Conservation (phyloP, 2,113 vertebrate species). For the Amphiprion ocellaris region DNA sequence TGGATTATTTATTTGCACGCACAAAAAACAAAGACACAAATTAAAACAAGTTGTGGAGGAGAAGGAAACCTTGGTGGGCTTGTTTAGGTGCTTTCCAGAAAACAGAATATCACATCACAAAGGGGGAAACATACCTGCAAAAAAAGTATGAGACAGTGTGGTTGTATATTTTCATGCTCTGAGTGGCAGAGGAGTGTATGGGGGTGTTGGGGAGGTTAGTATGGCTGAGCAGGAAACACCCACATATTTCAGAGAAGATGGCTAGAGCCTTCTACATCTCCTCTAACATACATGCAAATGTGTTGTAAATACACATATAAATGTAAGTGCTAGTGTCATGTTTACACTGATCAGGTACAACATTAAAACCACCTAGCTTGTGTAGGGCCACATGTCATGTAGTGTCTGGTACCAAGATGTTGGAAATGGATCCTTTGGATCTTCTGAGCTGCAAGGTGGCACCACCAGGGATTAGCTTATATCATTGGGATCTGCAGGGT, state of each 20-base stretch:
- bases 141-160: not conserved
- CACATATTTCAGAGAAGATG: not conserved
- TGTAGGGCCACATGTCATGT: too few relatives aligned
- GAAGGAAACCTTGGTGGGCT: not conserved
- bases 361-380: too few relatives aligned
- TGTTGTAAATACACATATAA: not conserved
- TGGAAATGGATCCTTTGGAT: too few relatives aligned
- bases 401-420: too few relatives aligned
- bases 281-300: accelerated
- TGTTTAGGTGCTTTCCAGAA: not conserved
- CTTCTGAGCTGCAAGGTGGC: too few relatives aligned
- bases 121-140: too few relatives aligned
- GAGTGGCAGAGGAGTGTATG: not conserved
- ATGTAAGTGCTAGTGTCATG: not conserved
- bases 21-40: not conserved
- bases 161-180: accelerated
- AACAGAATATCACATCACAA: not conserved
- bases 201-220: not conserved
- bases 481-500: too few relatives aligned
- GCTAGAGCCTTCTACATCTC: not conserved
- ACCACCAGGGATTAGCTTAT: too few relatives aligned
- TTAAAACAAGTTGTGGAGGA: not conserved
- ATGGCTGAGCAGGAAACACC: not conserved
- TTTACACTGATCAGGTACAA: too few relatives aligned
- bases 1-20: constrained; percentile 4